Percentiles rank a stretch among this genome's conserved stretches.
Conservation (phyloP, 2,888 invertebrate genomes). For the Tryphoninae sp. region DNA sequence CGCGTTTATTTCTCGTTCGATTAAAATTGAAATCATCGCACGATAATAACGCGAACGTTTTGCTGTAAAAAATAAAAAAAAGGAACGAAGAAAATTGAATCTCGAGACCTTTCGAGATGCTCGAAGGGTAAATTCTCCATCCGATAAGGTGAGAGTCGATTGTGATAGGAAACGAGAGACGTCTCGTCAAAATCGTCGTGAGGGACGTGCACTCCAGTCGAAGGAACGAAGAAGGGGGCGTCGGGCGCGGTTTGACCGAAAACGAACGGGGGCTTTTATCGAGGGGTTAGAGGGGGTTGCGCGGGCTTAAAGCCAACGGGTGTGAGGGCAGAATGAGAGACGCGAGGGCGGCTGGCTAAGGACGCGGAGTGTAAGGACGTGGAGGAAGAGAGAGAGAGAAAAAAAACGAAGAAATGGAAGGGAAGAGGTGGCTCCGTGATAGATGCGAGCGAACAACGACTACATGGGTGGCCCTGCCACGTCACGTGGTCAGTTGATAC, state of each 20-base stretch:
- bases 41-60: not conserved
- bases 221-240: conserved; percentile 37
- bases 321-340: conserved; percentile 69
- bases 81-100: not conserved
- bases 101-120: not conserved
- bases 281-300: conserved; percentile 30
- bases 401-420: conserved; percentile 49
- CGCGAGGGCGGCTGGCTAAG: conserved; percentile 71
- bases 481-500: conserved; percentile 73
- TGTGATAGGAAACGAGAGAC: not conserved
- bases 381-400: conserved; percentile 12
- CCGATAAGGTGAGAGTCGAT: not conserved
- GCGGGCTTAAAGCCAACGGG: conserved; percentile 74
- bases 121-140: not conserved
- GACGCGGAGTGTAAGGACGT: conserved; percentile 61
- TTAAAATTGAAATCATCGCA: not conserved
- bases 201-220: conserved; percentile 30
- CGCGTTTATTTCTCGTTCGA: not conserved
- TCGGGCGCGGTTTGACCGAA: conserved; percentile 49
- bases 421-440: conserved; percentile 79
- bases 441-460: conserved; percentile 80
- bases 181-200: not conserved
- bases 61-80: not conserved
- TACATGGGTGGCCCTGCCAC: conserved; percentile 80
- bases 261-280: conserved; percentile 73